Base-by-base conservation (phyloP, 92 coral and sea anemone genomes). In the Palythoa caribaeorum region DNA sequence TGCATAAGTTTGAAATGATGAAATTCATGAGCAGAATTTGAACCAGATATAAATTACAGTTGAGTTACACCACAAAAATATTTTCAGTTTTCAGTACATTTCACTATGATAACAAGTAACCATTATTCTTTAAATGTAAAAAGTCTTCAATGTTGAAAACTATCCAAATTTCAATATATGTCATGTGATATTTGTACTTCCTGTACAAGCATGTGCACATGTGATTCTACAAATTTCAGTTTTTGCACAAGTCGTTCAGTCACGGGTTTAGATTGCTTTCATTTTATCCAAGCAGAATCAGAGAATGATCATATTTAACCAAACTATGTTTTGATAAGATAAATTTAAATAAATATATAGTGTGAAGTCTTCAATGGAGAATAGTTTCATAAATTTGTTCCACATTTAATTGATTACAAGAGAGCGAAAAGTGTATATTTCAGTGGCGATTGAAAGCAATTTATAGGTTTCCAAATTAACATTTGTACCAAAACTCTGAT, bases 101-200 rank as follows among this genome's bases (percentile, higher is more conserved):
- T 2, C 50, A 44, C 50, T 4, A 3, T 44, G 7, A 44, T 44
- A 44, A 44, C 50, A 2, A 44, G 50, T 44, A 44, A 44, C 50
- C 50, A 4, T 44, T 4, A 2, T 44, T 44, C 50, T 28, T 28
- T 28, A 28, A 28, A 28, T 28, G 28, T 28, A 59, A 59, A 59
- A 4, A 59, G 70, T 63, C 7, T 7, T 63, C 47, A 77, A 54
- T 77, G 68, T 21, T 77, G 83, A 77, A 54, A 53, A 54, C 21
- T 36, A 10, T 77, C 83, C 83, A 77, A 63, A 16, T 63, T 17
- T 55, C 17, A 11, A 55, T 55, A 63, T 35, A 19, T 17, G 57
- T 13, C 35, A 76, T 50, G 53, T 47, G 60, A 48, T 19, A 28
- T 76, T 73, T 40, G 54, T 47, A 53, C 50, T 77, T 77, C 83